A percentile compares a stretch with the other conserved stretches of the same genome.
Evolutionary conservation across 2,113 vertebrate genomes (phyloP).

Genomic region (Marcusenius ussheri): DNA sequence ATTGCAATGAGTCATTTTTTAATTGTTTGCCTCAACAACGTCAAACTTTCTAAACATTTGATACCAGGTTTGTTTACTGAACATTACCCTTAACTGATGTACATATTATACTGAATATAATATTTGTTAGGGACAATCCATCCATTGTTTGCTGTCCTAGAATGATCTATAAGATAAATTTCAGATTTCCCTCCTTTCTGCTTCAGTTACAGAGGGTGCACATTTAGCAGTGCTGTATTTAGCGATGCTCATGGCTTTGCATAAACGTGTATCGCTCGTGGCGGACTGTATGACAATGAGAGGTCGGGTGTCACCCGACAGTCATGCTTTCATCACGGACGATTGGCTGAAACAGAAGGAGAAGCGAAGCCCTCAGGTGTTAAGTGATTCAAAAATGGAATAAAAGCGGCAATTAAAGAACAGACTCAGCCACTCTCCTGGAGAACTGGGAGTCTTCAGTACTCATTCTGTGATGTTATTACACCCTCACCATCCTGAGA

Average conservation of each 20-base stretch:
- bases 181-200: neutral
- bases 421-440: neutral
- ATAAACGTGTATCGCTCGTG: neutral
- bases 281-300: neutral
- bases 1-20: neutral
- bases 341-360: neutral
- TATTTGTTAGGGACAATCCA: neutral
- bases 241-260: neutral
- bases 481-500: neutral
- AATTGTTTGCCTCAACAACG: neutral
- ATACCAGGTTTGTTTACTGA: neutral
- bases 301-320: neutral
- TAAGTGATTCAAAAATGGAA: neutral
- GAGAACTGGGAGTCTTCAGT: neutral
- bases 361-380: neutral
- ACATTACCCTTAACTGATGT: neutral
- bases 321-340: neutral
- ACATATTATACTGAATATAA: neutral
- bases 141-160: neutral
- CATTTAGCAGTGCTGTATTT: neutral
- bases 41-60: neutral
- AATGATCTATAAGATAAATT: neutral
- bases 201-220: neutral
- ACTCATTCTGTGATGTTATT: neutral
- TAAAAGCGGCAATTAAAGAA: neutral